Base-by-base conservation (phyloP, 2,113 vertebrate species). In the Centropus unirufus region DNA sequence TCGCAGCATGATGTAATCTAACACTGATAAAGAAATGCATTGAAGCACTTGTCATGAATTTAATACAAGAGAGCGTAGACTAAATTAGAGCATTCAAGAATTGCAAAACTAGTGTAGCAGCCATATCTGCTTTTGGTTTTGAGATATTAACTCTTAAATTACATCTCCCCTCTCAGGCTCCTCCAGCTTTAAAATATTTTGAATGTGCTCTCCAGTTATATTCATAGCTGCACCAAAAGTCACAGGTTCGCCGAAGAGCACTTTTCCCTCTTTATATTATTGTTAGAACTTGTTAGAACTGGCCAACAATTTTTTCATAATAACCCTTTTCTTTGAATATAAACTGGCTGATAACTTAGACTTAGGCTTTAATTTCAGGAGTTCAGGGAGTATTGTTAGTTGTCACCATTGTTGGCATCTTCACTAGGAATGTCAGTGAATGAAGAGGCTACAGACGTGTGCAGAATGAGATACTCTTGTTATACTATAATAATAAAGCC, bases 1-100 rank as follows among this genome's bases (percentile, higher is more conserved):
- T 95, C 80, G 73, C 39, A 87, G 76, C 13, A 79, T 94, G 93
- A 92, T 83, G 88, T 87, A 89, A 93, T 94, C 88, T 89, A 84
- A 90, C 92, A 69, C 54, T 78, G 77, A 78, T 90, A 72, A 75
- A 87, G 73, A 89, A 92, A 69, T 73, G 66, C 70, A 75, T 6
- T 75, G 69, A 89, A 94, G 89, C 89, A 87, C 66, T n/a, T 95
- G 77, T 76, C 62, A 26, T 42, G 36, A 91, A 82, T 89, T 89
- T 69, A 93, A 87, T 73, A 84, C 49, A 68, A 82, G 44, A 81
- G 29, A 81, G 66, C 64, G 75, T 40, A 81, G 44, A 40, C 83
- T 78, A 85, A 96, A 88, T 87, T 75, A 89, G 18, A 87, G 85
- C 85, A 75, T 77, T 83, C 44, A 49, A 67, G 49, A 44, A 69